Base-by-base conservation (phyloP, 2,888 invertebrate genomes). In the Hydropsyche betteni region DNA sequence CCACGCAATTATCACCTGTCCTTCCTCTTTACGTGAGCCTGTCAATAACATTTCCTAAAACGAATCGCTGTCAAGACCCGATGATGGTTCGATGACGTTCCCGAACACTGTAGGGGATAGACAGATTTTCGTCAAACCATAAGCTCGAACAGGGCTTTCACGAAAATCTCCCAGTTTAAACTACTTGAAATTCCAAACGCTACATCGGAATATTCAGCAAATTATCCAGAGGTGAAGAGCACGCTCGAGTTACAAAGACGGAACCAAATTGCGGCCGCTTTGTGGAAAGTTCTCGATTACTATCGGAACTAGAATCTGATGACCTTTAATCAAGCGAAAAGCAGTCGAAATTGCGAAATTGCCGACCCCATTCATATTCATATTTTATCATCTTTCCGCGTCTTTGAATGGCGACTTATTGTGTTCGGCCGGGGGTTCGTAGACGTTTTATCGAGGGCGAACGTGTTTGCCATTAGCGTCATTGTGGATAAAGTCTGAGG, bases 351-450 rank as follows among this genome's bases (percentile, higher is more conserved):
- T 12, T 51, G 8, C 51, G 51, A 51, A 8, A 51, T 24, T 24
- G 24, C 24, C 24, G 24, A 24, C 83, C 81, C 85, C 84, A 87
- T 87, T 87, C 87, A 87, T 87, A 87, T 87, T 87, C 87, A 87
- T 87, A 87, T 87, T 87, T 86, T 75, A 73, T 6, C 44, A 44
- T 74, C 75, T 76, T 76, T 51, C 74, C 44, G 75, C 68, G 64
- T 69, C 58, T 76, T 70, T 68, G 74, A 52, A 36, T 74, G 58
- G 36, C 53, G 10, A 64, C 52, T 76, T 68, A 78, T 78, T 78
- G 77, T 74, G 64, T 64, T 44, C 36, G 12, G 53, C 72, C 75
- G 77, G 74, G 78, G 77, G 75, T 75, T 74, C 61, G 33, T n/a
- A 75, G 71, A 38, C 50, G 52, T 61, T 69, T 64, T 16, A 69